These are phyloP conservation scores for Indicator indicator DNA, from an alignment of 2,113 vertebrate genomes.

Conservation along the genomic window DNA sequence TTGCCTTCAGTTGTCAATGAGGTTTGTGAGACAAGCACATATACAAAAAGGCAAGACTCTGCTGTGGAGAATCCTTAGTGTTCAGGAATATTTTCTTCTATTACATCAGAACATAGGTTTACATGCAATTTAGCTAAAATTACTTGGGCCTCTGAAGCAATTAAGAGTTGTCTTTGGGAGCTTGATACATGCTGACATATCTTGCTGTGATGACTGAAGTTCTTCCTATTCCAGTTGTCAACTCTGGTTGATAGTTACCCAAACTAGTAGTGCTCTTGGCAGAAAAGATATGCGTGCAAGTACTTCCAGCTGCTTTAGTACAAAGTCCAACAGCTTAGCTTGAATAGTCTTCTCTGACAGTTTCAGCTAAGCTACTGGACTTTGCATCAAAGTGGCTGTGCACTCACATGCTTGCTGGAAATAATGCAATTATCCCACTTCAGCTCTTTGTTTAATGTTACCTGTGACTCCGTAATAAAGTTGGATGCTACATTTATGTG, in stretches of 20 bases:
- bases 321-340: constrained; percentile 48
- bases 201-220: neutral
- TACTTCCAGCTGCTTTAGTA: neutral
- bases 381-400: constrained; percentile 10
- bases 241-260: neutral
- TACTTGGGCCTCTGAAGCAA: neutral
- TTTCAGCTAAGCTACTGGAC: constrained; percentile 36
- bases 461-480: neutral
- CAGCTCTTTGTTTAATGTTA: neutral
- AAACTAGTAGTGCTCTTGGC: neutral
- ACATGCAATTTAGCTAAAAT: neutral
- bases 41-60: neutral
- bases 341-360: neutral
- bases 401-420: neutral
- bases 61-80: neutral
- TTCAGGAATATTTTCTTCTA: neutral
- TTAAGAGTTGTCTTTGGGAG: neutral
- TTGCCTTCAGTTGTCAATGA: neutral
- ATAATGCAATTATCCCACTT: neutral
- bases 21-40: neutral
- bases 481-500: neutral
- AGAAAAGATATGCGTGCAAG: neutral
- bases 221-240: neutral
- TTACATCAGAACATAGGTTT: neutral
- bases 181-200: neutral